A percentile compares a stretch with the other conserved stretches of the same genome.
These are phyloP conservation scores for Balanococcus diminutus DNA, from an alignment of 2,888 invertebrate genomes.

Conservation along the genomic window DNA sequence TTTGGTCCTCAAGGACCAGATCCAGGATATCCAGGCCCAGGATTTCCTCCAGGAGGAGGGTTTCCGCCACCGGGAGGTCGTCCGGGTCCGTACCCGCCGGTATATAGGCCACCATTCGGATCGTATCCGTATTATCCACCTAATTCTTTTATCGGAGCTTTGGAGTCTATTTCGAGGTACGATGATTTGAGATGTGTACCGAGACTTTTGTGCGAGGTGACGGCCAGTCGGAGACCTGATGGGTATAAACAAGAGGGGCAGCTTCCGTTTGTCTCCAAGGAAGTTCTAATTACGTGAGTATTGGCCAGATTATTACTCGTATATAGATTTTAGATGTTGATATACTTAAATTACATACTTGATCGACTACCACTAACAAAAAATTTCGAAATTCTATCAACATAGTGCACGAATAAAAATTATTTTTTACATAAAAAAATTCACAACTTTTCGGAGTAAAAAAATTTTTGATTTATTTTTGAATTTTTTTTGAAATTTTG, in stretches of 20 bases:
- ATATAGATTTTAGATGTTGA: too few species aligned
- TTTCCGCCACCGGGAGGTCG: background rate
- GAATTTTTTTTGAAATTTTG: too few species aligned
- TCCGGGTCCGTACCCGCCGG: background rate
- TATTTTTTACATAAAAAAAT: too few species aligned
- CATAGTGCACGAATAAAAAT: too few species aligned
- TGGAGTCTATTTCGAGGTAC: conserved; percentile 70
- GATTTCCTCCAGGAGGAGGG: background rate
- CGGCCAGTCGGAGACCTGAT: conserved; percentile 62
- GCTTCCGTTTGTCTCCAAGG: conserved; percentile 60
- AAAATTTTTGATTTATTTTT: too few species aligned
- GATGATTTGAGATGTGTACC: conserved; percentile 83
- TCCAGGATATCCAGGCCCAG: background rate
- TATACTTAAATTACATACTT: too few species aligned
- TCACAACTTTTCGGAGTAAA: too few species aligned
- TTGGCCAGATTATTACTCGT: too few species aligned
- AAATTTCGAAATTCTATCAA: too few species aligned
- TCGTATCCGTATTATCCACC: conserved; percentile 54
- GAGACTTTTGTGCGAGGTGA: conserved; percentile 78
- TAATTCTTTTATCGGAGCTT: conserved; percentile 63
- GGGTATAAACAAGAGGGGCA: conserved; percentile 59
- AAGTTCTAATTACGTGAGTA: conserved; percentile 68
- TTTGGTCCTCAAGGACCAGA: conserved; percentile 9
- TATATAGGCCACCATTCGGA: conserved; percentile 31
- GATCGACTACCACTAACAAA: too few species aligned